These are phyloP conservation scores for Ianthella basta DNA, from an alignment of 37 sponge, comb jelly and placozoan species.

Conservation along the genomic window DNA sequence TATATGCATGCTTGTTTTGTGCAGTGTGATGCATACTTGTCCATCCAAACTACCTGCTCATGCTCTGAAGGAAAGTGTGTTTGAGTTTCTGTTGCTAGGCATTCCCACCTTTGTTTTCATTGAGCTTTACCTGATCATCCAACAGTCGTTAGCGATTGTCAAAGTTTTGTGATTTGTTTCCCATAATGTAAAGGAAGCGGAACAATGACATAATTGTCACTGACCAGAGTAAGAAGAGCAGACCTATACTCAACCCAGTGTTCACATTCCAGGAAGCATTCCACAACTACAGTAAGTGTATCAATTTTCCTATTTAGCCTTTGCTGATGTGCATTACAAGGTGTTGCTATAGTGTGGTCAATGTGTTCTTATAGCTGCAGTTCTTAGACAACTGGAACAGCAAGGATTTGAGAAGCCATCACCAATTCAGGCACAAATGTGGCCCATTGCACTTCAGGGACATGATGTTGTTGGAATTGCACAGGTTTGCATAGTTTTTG, in stretches of 20 bases:
- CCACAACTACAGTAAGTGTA: conserved; percentile 64
- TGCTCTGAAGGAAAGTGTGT: too few species aligned
- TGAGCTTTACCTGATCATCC: too few species aligned
- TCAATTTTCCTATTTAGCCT: neutral
- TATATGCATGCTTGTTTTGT: too few species aligned
- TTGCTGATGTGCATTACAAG: neutral
- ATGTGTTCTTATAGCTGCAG: conserved; percentile 67
- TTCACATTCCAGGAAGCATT: conserved; percentile 86
- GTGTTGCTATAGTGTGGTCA: neutral
- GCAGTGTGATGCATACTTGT: too few species aligned
- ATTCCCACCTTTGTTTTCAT: too few species aligned
- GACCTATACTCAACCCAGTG: conserved; percentile 85
- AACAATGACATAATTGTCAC: conserved; percentile 60
- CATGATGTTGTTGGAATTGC: conserved; percentile 97
- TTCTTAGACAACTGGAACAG: conserved; percentile 71
- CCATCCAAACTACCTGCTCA: too few species aligned
- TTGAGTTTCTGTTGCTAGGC: too few species aligned
- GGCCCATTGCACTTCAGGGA: conserved; percentile 92
- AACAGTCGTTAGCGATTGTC: too few species aligned
- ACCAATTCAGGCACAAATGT: conserved; percentile 93
- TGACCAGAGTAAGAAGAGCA: conserved; percentile 52
- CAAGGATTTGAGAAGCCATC: conserved; percentile 78
- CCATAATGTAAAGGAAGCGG: conserved; percentile 27
- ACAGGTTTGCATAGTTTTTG: conserved; percentile 48
- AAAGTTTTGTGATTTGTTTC: too few species aligned